Evolutionary conservation across 2,888 invertebrate species (phyloP).

Genomic region (Nomada fucata): DNA sequence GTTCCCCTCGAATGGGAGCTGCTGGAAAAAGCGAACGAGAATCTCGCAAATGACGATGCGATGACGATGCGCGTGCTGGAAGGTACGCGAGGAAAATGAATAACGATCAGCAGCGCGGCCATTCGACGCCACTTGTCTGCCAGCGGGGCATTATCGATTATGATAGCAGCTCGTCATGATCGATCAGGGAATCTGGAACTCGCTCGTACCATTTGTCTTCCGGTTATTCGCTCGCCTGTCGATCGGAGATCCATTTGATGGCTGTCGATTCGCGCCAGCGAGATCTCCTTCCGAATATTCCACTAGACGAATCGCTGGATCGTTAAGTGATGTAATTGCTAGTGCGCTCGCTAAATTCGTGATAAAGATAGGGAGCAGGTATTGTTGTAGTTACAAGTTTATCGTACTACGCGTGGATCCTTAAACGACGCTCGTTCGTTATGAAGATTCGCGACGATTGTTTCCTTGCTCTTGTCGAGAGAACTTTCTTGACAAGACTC

Average conservation of each 20-base stretch:
- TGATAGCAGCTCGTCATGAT: constrained; percentile 75
- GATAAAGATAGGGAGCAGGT: neutral
- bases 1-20: constrained; percentile 19
- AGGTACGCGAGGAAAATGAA: constrained; percentile 74
- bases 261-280: neutral
- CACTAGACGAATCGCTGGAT: neutral
- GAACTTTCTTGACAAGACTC: no score
- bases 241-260: constrained; percentile 11
- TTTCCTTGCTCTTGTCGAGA: neutral
- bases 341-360: constrained; percentile 1
- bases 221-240: constrained; percentile 37
- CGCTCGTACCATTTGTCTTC: constrained; percentile 50
- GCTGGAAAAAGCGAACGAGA: constrained; percentile 55
- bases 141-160: constrained; percentile 76
- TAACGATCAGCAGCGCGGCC: constrained; percentile 73
- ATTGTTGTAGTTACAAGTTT: constrained; percentile 12
- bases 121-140: constrained; percentile 68
- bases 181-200: constrained; percentile 69
- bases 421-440: no score
- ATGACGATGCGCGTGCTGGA: constrained; percentile 78
- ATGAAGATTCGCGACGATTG: neutral
- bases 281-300: neutral
- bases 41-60: constrained; percentile 78
- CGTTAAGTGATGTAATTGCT: neutral
- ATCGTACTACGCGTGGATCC: neutral